These are phyloP conservation scores for Pachyseris speciosa DNA, from an alignment of 64 coral and sea anemone species.

Conservation along the genomic window DNA sequence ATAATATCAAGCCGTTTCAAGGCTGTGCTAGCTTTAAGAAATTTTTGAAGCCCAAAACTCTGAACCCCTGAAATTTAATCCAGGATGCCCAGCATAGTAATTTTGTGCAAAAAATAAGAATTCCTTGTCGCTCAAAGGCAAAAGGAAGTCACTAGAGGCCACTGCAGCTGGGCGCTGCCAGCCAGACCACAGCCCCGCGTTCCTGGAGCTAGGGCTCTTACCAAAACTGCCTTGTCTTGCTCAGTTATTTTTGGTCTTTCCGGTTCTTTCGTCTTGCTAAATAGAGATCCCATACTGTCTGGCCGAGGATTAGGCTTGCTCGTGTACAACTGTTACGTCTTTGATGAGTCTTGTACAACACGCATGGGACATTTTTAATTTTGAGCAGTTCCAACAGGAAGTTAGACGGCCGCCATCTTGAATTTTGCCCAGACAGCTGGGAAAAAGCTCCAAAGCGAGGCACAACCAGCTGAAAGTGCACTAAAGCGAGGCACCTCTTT, in stretches of 20 bases:
- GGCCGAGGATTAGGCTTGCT: not conserved
- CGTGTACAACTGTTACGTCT: not conserved
- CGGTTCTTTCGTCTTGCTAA: constrained; percentile 91
- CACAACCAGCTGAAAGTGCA: constrained; percentile 16
- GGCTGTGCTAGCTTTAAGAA: too few species aligned
- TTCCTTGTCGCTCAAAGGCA: too few species aligned
- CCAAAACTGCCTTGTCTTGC: constrained; percentile 98
- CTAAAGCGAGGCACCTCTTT: constrained; percentile 54
- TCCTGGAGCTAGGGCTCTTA: not conserved
- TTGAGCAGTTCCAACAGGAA: constrained; percentile 19
- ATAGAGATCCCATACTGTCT: constrained; percentile 78
- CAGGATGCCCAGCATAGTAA: too few species aligned
- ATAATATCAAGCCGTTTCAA: too few species aligned
- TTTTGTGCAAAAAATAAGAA: too few species aligned
- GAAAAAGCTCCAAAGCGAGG: constrained; percentile 21
- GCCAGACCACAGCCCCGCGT: too few species aligned
- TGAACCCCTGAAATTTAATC: too few species aligned
- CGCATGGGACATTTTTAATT: not conserved
- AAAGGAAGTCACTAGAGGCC: too few species aligned
- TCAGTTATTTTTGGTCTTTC: constrained; percentile 92
- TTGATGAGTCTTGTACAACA: not conserved
- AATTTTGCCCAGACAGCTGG: constrained; percentile 7
- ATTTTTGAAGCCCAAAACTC: too few species aligned
- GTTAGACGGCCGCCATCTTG: constrained; percentile 50
- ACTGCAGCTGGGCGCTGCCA: too few species aligned